Evolutionary conservation across 2,113 vertebrate species (phyloP).

Genomic region (Pycnonotus jocosus): DNA sequence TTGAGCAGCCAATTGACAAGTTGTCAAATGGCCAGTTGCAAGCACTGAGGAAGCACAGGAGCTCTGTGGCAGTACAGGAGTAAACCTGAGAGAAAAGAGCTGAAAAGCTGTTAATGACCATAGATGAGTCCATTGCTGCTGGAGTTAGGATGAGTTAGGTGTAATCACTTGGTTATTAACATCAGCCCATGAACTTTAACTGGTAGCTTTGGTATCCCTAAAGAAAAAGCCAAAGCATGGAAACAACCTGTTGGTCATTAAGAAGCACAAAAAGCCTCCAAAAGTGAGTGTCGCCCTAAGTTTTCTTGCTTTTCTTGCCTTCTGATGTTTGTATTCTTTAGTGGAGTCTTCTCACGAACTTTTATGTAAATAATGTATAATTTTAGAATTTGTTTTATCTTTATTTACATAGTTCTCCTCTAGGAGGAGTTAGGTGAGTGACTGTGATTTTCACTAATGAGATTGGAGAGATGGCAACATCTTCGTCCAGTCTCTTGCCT

Average conservation of each 20-base stretch:
- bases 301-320: too few relatives aligned
- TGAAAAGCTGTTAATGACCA: background rate
- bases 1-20: constrained; percentile 27
- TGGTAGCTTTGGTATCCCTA: background rate
- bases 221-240: background rate
- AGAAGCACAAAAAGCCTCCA: background rate
- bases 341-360: too few relatives aligned
- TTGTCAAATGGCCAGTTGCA: background rate
- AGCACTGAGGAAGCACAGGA: background rate
- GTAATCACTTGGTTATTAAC: background rate
- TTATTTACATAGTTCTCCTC: too few relatives aligned
- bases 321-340: too few relatives aligned
- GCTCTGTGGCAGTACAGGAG: background rate
- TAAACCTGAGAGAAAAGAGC: background rate
- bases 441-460: too few relatives aligned
- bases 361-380: too few relatives aligned
- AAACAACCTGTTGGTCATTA: background rate
- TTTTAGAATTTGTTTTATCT: too few relatives aligned
- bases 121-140: background rate
- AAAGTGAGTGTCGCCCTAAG: background rate
- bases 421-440: too few relatives aligned
- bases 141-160: background rate
- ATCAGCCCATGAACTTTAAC: background rate
- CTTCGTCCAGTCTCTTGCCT: too few relatives aligned
- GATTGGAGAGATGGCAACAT: too few relatives aligned